Base-by-base conservation (phyloP, 2,113 vertebrate genomes). In the Australoheros scitulus region DNA sequence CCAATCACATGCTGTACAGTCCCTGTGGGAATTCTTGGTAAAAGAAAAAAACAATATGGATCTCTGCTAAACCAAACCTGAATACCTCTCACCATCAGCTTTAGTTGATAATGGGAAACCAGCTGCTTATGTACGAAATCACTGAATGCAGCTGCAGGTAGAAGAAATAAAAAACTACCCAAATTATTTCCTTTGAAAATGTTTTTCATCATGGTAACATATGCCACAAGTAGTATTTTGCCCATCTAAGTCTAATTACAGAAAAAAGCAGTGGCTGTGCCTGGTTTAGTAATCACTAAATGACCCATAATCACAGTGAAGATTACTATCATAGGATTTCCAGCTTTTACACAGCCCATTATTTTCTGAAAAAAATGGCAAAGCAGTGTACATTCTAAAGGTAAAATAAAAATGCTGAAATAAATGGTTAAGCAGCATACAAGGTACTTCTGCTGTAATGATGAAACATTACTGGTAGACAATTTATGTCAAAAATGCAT, bases 291-390 rank as follows among this genome's bases (percentile, higher is more conserved):
- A 6, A 4, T 34, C 36, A 32, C 50, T 70, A 61, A 64, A 84
- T 79, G 38, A 84, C 65, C 24, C 43, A 20, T 80, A 78, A 80
- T 87, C 29, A 63, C n/a, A 1, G 24, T 10, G n/a, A 68, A 85
- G 15, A 60, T 34, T 75, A 32, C 38, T 11, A 14, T 65, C n/a
- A 32, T 5, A 65, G 11, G 22, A 24, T 43, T 14, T 41, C 17
- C 26, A 18, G 52, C 47, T 55, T 59, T 36, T 41, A 29, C 13
- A 24, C 65, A 68, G 29, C n/a, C 80, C 20, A 34, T 14, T 38
- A 74, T 34, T 29, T 50, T 61, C 41, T 29, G 13, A n/a, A 20
- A 61, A 17, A 20, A 32, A 70, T 58, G 18, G 11, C 68, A 85
- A 55, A 77, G 17, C 26, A 41, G 36, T n/a, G 24, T 11, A 0